Evolutionary conservation across 2,113 vertebrate species (phyloP), one percentile per base, ranked within the genome.

Genomic region (Trematomus loennbergii): DNA sequence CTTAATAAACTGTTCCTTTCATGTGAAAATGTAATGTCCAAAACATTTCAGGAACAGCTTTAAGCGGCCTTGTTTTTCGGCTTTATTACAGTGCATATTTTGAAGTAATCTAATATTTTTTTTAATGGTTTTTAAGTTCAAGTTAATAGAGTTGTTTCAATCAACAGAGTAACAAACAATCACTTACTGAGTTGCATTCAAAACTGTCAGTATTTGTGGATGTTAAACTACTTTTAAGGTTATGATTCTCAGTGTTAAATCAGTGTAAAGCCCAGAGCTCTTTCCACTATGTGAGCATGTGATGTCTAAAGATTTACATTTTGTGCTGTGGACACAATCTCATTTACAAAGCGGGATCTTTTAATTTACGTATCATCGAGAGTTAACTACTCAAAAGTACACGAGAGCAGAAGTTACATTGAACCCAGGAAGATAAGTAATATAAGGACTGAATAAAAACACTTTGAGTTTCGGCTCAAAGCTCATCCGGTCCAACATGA

Each of bases 1-100:
- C 40, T 57, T 79, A 78, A 82, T 61, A 50, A 81, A 61, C 81
- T 85, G 75, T 72, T 90, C 72, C 78, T 72, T 62, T 83, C 82
- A 40, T 81, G 81, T 84, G 69, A 68, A 64, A 61, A 59, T 59
- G 36, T 20, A n/a, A 11, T 79, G 81, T 84, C 87, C 73, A 75
- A 82, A 80, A 18, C 81, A 81, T 91, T 85, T 89, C 87, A 88
- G 80, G 80, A 90, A 69, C 85, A 71, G 81, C 70, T 80, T 12
- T 59, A 66, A 68, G 88, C 73, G 59, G 82, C 87, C 88, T 91
- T 82, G 80, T 78, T 82, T 77, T 60, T 68, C 29, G 70, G 46
- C 60, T 53, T 73, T 59, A 45, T 69, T 40, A 53, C 60, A 50
- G 48, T 83, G 61, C 67, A 43, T 84, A 86, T 88, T 75, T 71